phyloP scores from a whole-genome alignment of 2,888 invertebrate species.

The Eledone cirrhosa region DNA sequence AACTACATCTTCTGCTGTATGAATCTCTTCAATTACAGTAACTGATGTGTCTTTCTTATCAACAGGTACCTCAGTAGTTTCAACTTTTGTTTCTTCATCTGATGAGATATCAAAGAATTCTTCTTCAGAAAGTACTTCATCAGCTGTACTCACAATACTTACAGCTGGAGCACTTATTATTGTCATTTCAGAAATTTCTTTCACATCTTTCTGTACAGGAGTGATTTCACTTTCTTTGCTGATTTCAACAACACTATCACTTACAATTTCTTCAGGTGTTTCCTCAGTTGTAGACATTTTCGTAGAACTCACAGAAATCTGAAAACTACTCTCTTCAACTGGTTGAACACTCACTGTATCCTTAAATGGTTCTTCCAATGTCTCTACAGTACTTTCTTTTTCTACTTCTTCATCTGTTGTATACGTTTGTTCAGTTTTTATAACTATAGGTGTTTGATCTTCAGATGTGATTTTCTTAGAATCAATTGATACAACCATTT shows the following conservation, averaged over 20 bases:
- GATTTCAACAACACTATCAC: constrained; percentile 5
- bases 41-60: background rate
- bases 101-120: background rate
- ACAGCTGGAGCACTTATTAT: background rate
- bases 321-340: background rate
- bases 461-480: constrained; percentile 21
- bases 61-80: background rate
- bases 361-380: background rate
- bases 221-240: constrained; percentile 6
- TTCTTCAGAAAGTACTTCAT: background rate
- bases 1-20: background rate
- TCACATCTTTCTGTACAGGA: background rate
- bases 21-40: background rate
- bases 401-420: constrained; percentile 8
- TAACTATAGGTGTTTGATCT: constrained; percentile 17
- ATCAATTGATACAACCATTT: background rate
- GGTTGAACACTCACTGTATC: background rate
- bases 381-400: constrained; percentile 22
- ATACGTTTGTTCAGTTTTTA: background rate
- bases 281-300: background rate
- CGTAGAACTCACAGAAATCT: background rate
- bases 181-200: background rate
- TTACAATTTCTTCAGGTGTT: background rate
- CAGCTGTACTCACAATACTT: background rate
- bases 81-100: background rate